Conservation (phyloP, 2,113 vertebrate species). For the Struthio camelus region DNA sequence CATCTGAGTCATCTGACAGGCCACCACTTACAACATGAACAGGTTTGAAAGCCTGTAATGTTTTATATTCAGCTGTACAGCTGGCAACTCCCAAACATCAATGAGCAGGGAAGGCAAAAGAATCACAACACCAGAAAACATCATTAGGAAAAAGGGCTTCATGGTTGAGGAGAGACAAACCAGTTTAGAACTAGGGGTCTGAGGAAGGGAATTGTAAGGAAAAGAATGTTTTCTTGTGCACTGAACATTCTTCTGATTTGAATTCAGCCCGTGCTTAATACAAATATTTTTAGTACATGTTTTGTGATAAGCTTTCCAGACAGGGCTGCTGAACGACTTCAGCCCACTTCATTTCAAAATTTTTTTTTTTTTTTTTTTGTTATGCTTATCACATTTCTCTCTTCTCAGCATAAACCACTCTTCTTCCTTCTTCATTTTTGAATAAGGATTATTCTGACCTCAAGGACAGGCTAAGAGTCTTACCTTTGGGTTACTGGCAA, state of each 20-base stretch:
- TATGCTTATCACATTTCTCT: not conserved
- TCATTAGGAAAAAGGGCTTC: slow-evolving; percentile 12
- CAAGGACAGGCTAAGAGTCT: not conserved
- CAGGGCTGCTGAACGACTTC: slow-evolving; percentile 27
- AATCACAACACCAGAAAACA: slow-evolving; percentile 39
- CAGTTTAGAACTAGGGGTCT: not conserved
- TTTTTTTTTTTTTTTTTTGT: not conserved
- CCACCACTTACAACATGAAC: not conserved
- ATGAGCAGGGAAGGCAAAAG: slow-evolving; percentile 19
- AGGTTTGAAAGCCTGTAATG: slow-evolving; percentile 17
- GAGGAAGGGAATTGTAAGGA: slow-evolving; percentile 39
- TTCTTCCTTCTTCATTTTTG: not conserved
- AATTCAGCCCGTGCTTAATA: slow-evolving; percentile 37
- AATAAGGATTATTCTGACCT: not conserved
- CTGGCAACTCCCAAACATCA: slow-evolving; percentile 1
- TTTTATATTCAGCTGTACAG: slow-evolving; percentile 17
- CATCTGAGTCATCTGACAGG: not conserved
- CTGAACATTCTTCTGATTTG: slow-evolving; percentile 33
- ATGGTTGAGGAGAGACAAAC: slow-evolving; percentile 26
- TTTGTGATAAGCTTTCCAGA: slow-evolving; percentile 32
- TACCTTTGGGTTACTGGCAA: slow-evolving; percentile 85
- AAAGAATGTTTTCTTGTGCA: slow-evolving; percentile 52
- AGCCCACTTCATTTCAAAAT: slow-evolving; percentile 15
- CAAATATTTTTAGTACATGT: not conserved
- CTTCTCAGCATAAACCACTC: not conserved